Evolutionary conservation across 1,140 invertebrate species (phyloP).

Genomic region (Panulirus ornatus): DNA sequence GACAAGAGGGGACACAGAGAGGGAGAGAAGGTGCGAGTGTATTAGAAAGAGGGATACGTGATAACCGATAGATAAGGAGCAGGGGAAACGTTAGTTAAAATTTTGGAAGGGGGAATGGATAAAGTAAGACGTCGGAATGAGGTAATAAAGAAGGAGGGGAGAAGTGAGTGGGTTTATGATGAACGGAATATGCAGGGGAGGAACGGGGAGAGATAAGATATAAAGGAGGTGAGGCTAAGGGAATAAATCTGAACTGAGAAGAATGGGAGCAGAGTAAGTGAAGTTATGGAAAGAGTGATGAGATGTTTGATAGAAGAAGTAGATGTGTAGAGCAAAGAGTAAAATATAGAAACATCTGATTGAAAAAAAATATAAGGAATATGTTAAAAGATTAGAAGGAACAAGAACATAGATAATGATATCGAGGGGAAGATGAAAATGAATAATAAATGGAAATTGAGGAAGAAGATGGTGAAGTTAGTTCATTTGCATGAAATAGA

Average conservation of each 20-base stretch:
- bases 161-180: neutral
- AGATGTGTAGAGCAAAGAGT: too few species aligned
- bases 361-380: neutral
- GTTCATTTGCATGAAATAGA: too few species aligned
- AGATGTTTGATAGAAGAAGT: neutral
- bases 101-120: neutral
- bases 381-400: neutral
- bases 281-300: neutral
- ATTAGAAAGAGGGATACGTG: conserved; percentile 13
- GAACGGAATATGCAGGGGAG: neutral
- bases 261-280: neutral
- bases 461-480: neutral
- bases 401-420: neutral
- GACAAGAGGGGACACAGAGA: neutral
- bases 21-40: neutral
- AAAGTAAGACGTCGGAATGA: neutral
- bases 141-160: neutral
- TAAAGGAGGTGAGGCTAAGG: neutral
- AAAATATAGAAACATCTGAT: neutral
- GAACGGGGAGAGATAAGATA: neutral
- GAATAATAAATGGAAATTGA: neutral
- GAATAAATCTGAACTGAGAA: neutral
- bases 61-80: neutral
- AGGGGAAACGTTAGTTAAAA: conserved; percentile 3
- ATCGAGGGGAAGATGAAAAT: neutral